Conservation (phyloP, 35 echinoderm and acorn worm genomes). For the Acanthaster planci region DNA sequence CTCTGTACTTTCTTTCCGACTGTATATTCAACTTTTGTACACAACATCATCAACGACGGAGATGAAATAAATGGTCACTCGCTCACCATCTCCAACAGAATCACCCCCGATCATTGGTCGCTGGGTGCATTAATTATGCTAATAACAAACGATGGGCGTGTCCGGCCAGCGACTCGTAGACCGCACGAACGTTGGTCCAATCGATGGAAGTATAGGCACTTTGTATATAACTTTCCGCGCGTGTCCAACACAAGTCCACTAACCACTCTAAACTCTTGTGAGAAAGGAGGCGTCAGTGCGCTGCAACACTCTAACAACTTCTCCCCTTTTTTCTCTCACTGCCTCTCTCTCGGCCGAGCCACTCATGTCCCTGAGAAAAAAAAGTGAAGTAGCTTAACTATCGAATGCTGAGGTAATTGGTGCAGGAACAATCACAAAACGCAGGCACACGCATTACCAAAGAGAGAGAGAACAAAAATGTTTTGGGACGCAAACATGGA, state of each 20-base stretch:
- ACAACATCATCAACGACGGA: background rate
- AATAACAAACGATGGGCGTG: conserved; percentile 25
- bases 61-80: conserved; percentile 12
- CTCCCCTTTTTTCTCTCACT: background rate
- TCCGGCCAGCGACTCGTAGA: background rate
- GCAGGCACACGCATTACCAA: background rate
- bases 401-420: background rate
- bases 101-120: background rate
- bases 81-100: background rate
- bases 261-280: background rate
- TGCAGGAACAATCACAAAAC: background rate
- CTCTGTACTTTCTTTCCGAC: too few species aligned
- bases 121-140: background rate
- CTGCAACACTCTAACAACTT: conserved; percentile 26
- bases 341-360: background rate
- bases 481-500: conserved; percentile 18
- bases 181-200: background rate
- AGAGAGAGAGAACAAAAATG: background rate
- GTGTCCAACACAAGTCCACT: conserved; percentile 26
- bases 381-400: conserved; percentile 15
- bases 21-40: too few species aligned
- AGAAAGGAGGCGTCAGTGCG: background rate
- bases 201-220: conserved; percentile 20
- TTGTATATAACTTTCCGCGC: conserved; percentile 23
- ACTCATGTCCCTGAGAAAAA: conserved; percentile 14